phyloP scores from a whole-genome alignment of 2,113 vertebrate genomes.

The Glareola pratincola region DNA sequence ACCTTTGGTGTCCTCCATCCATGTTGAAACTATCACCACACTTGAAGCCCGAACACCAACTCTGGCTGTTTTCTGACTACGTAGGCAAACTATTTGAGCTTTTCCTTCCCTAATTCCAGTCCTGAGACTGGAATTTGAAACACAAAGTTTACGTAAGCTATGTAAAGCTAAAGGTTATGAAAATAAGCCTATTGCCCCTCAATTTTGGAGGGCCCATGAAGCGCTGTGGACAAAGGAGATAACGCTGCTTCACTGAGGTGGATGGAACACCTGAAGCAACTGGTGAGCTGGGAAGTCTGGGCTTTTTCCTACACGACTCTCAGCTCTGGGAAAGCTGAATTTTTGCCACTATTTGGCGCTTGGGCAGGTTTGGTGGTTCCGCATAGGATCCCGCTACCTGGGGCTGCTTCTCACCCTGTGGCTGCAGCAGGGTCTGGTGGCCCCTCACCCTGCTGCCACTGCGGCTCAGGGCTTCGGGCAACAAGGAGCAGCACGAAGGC shows the following conservation, averaged over 20 bases:
- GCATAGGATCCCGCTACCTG: fast-evolving
- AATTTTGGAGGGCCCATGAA: too few species aligned
- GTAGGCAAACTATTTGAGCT: background rate
- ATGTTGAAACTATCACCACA: background rate
- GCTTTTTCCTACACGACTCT: fast-evolving
- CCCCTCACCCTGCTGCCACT: fast-evolving
- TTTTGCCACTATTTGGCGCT: background rate
- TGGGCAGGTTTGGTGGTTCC: fast-evolving
- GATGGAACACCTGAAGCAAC: background rate
- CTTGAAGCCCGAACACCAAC: background rate
- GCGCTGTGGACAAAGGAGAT: too few species aligned
- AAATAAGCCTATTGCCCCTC: fast-evolving
- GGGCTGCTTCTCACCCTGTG: background rate
- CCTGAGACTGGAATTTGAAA: background rate
- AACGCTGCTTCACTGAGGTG: fast-evolving
- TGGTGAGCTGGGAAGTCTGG: fast-evolving
- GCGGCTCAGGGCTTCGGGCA: fast-evolving
- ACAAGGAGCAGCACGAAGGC: background rate
- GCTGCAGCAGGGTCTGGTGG: fast-evolving
- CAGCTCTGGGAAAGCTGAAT: fast-evolving
- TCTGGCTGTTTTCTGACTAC: background rate
- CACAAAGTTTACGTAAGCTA: fast-evolving
- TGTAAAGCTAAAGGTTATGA: too few species aligned
- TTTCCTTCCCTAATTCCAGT: background rate
- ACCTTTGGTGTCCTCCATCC: background rate